A percentile compares a stretch with the other conserved stretches of the same genome.
Conservation (phyloP, 2,113 vertebrate species). For the Xenopus borealis region DNA sequence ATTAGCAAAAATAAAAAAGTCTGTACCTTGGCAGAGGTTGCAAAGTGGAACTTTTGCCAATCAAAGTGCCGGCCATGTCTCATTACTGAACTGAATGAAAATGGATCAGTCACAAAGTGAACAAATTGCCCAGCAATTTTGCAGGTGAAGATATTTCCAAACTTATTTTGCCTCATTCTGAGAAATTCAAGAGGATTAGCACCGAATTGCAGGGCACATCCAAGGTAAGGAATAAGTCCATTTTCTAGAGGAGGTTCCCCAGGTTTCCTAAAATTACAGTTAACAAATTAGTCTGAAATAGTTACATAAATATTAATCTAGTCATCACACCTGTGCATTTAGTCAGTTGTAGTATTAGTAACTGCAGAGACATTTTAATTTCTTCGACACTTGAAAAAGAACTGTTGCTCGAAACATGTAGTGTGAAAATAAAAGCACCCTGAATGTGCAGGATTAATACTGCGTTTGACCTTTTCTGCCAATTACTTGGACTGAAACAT, state of each 20-base stretch:
- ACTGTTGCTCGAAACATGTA: too few species aligned
- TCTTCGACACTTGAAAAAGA: too few species aligned
- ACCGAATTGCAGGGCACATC: constrained; percentile 89
- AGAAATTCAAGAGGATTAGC: constrained; percentile 92
- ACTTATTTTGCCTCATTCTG: constrained; percentile 78
- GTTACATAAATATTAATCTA: too few species aligned
- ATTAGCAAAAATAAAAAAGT: neutral
- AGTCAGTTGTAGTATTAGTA: too few species aligned
- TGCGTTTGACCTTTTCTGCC: too few species aligned
- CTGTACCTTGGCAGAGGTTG: constrained; percentile 86
- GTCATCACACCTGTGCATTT: too few species aligned
- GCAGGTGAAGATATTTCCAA: constrained; percentile 91
- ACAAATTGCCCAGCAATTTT: constrained; percentile 90
- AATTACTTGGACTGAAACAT: too few species aligned
- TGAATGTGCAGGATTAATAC: too few species aligned
- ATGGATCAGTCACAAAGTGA: constrained; percentile 92
- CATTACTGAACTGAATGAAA: constrained; percentile 84
- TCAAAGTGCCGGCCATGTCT: constrained; percentile 86
- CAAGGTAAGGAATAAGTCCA: constrained; percentile 86
- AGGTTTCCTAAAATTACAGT: constrained; percentile 57
- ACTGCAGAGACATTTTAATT: constrained; percentile 29
- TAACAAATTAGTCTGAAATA: too few species aligned
- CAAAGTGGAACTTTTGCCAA: constrained; percentile 94
- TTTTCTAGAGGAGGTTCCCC: constrained; percentile 89
- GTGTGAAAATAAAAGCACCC: too few species aligned